Conservation (phyloP, 92 coral and sea anemone genomes). For the Phenganax stokvisi region DNA sequence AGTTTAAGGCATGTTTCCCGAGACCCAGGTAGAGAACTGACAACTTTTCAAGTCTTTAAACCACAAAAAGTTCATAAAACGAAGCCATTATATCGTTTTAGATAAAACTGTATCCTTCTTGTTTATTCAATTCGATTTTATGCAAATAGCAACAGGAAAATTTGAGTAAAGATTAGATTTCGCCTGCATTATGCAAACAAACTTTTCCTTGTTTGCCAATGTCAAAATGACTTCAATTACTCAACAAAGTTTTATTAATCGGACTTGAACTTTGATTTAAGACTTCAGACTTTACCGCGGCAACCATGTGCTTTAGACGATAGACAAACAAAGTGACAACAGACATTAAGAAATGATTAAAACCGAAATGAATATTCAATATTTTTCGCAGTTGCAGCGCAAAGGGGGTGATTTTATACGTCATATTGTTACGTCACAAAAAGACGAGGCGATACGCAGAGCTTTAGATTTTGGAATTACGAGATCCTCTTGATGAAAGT, state of each 20-base stretch:
- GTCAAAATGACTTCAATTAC: constrained; percentile 3
- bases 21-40: not conserved
- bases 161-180: constrained; percentile 2
- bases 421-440: too few species aligned
- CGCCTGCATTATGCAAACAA: not conserved
- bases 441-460: too few species aligned
- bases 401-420: too few species aligned
- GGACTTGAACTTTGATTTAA: not conserved
- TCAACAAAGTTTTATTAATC: constrained; percentile 6
- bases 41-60: not conserved
- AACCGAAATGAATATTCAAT: not conserved
- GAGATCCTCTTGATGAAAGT: too few species aligned
- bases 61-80: not conserved
- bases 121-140: not conserved
- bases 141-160: constrained; percentile 27
- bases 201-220: constrained; percentile 3
- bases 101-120: not conserved
- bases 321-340: not conserved
- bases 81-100: not conserved
- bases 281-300: not conserved
- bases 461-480: too few species aligned
- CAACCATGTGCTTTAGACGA: not conserved
- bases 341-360: not conserved
- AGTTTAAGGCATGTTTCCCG: not conserved
- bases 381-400: not conserved